Base-by-base conservation (phyloP, 1,140 invertebrate genomes). In the Brachionus rotundiformis region DNA sequence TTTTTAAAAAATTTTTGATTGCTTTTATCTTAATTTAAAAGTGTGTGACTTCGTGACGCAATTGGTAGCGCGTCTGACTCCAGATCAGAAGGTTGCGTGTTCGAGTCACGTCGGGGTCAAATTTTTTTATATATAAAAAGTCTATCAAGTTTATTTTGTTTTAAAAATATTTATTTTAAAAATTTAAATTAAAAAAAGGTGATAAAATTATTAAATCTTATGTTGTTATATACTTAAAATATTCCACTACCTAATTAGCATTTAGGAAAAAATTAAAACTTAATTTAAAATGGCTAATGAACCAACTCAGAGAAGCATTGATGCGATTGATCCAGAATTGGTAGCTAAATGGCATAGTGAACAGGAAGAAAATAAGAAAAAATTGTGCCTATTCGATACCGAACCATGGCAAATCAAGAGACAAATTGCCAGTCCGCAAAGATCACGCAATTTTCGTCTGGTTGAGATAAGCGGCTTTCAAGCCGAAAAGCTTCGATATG, bases 401-500 rank as follows among this genome's bases (percentile, higher is more conserved):
- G 76, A 79, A 25, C 76, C 59, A 31, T 79, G 76, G 76, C 76
- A 79, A 79, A 54, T 79, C 7, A 79, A 59, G 19, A 47, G 25
- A 54, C n/a, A 47, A 54, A 8, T 79, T 31, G 3, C 39, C 8
- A 41, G 13, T 41, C 7, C 39, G 8, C 39, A 41, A 41, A 41
- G 39, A 41, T 8, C 39, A 8, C 39, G 39, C 8, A 41, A 3
- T 13, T 0, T 41, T 2, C 39, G 39, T 41, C 13, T 41, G 3
- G 13, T 41, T 41, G 39, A 41, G 10, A 41, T 13, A 3, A 41
- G 13, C 13, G 39, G 49, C 19, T 39, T 25, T 23, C 27, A 33
- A 59, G 8, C 2, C 31, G 27, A 80, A 27, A 25, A 44, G 23
- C 27, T 84, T 2, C 84, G 83, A 47, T 87, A 87, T 73, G 82